Base-by-base conservation (phyloP, 2,797 vertebrate species). In the Neomorphus geoffroyi region DNA sequence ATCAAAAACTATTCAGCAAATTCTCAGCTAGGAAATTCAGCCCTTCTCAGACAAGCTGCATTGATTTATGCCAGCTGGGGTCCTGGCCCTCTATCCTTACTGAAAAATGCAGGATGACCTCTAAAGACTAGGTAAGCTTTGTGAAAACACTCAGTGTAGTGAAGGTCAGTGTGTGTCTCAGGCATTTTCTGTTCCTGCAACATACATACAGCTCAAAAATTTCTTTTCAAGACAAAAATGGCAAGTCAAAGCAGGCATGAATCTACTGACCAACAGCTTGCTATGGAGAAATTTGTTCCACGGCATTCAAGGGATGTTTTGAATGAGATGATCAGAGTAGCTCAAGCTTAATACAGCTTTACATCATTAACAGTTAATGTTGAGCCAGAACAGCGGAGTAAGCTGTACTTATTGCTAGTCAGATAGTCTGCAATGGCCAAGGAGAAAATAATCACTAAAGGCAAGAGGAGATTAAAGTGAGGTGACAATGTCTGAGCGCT, bases 341-440 rank as follows among this genome's bases (percentile, higher is more conserved):
- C 67, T 95, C 85, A 93, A 74, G 86, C 88, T 95, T 94, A 96
- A 90, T 94, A 93, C 69, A 93, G 89, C 90, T 92, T 92, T 94
- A 95, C 80, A 84, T 96, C 92, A 84, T 91, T 91, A 96, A 91
- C 73, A 84, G 92, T 90, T 93, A 88, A 86, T 67, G 81, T 83
- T 88, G 84, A 91, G 70, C 65, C 93, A 91, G 90, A 94, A 86
- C 58, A 90, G 80, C 17, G 11, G 77, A 94, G 77, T 86, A 96
- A 94, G 67, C 80, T 11, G 11, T 93, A 75, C 86, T 97, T 95
- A 94, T 22, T 95, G 86, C 93, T 93, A 58, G 75, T 92, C 91
- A 91, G 83, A 94, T 65, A 92, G 85, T 66, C 92, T 94, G 92
- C 88, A 73, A 32, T 71, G 65, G 80, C 69, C 88, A 78, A 88